phyloP scores from a whole-genome alignment of 2,113 vertebrate genomes.

The Panthera uncia region DNA sequence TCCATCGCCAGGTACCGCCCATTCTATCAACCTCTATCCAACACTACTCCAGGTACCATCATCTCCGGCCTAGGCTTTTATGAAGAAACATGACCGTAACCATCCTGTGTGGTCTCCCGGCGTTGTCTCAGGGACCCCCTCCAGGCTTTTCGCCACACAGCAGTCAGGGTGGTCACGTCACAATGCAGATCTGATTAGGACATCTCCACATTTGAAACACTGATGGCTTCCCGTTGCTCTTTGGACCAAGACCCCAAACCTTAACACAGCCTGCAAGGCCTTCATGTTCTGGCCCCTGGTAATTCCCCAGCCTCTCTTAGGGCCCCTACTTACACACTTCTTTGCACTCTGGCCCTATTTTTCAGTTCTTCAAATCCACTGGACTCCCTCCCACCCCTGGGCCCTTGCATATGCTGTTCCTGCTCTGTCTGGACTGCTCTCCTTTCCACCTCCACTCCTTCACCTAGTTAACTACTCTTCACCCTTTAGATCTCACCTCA shows the following conservation, averaged over 20 bases:
- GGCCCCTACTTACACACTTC: too few species aligned
- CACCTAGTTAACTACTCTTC: neutral
- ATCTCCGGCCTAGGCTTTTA: neutral
- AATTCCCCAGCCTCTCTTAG: neutral
- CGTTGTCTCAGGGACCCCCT: fast-evolving
- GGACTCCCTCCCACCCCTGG: neutral
- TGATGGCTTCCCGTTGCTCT: neutral
- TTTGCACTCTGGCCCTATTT: neutral
- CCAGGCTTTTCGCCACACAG: neutral
- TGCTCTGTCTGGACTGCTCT: neutral
- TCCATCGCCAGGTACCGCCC: neutral
- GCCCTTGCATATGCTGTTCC: neutral
- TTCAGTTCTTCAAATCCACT: neutral
- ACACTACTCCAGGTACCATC: fast-evolving
- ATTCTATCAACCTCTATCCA: neutral
- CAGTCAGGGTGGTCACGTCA: neutral
- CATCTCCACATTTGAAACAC: neutral
- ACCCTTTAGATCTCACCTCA: neutral
- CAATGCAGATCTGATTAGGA: neutral
- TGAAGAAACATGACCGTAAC: neutral
- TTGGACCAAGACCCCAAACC: neutral
- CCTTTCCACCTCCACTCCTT: neutral
- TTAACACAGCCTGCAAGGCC: neutral
- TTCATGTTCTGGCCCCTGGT: neutral
- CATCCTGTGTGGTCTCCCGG: neutral